Evolutionary conservation across 2,797 vertebrate species (phyloP).

Genomic region (Urosaurus nigricauda): DNA sequence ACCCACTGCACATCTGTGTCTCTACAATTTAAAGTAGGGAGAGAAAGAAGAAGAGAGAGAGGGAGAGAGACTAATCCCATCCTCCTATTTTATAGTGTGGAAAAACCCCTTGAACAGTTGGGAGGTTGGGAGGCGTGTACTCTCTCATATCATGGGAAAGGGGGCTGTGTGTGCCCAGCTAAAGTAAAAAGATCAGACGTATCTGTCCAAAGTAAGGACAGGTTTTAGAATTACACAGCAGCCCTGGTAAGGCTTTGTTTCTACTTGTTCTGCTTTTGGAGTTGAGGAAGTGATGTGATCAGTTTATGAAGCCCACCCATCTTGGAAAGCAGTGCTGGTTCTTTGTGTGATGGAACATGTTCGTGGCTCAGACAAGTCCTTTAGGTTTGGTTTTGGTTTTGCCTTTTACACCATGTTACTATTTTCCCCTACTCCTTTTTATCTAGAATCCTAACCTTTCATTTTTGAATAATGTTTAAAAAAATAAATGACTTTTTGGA

Average conservation of each 20-base stretch:
- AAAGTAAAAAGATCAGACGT: too few species aligned
- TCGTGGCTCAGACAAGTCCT: conserved; percentile 58
- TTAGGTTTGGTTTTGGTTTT: conserved; percentile 28
- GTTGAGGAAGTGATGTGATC: background rate
- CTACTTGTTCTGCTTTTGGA: background rate
- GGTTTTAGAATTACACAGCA: background rate
- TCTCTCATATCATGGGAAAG: background rate
- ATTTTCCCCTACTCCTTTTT: conserved; percentile 73
- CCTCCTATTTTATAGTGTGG: background rate
- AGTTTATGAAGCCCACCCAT: background rate
- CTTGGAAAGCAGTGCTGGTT: accelerated
- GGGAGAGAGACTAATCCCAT: conserved; percentile 5
- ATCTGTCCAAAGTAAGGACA: too few species aligned
- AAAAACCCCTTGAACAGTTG: accelerated
- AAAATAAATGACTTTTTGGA: conserved; percentile 81
- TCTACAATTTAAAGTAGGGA: background rate
- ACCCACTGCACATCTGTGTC: conserved; percentile 20
- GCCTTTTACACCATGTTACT: conserved; percentile 64
- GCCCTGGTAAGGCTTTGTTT: background rate
- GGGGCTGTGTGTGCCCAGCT: background rate
- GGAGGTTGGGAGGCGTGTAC: background rate
- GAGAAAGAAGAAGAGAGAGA: accelerated
- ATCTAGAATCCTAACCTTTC: conserved; percentile 77
- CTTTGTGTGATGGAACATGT: conserved; percentile 68
- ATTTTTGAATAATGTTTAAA: conserved; percentile 77